A percentile compares a stretch with the other conserved stretches of the same genome.
phyloP scores from a whole-genome alignment of 2,113 vertebrate genomes.

The Thunnus thynnus region DNA sequence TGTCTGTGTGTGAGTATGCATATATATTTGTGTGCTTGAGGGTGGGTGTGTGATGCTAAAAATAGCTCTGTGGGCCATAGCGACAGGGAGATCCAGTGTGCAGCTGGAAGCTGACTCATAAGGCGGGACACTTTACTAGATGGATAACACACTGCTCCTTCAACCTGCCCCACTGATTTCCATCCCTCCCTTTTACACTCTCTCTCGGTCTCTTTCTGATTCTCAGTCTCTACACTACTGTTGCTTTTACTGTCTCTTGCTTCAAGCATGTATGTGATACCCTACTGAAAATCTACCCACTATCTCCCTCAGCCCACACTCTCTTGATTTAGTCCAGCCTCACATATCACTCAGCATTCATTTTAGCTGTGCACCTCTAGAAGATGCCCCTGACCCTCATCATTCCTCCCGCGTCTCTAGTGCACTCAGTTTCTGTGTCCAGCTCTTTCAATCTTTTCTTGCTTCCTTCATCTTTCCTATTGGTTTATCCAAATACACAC shows the following conservation, averaged over 20 bases:
- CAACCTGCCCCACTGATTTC: slow-evolving; percentile 15
- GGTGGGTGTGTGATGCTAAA: slow-evolving; percentile 66
- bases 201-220: neutral
- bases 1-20: slow-evolving; percentile 6
- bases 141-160: slow-evolving; percentile 47
- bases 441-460: neutral
- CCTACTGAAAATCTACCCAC: neutral
- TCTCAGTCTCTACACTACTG: neutral
- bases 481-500: neutral
- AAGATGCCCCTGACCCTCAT: neutral
- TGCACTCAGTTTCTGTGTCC: neutral
- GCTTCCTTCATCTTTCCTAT: neutral
- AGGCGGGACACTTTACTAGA: slow-evolving; percentile 59
- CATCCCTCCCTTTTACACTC: neutral
- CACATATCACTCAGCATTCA: neutral
- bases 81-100: slow-evolving; percentile 67
- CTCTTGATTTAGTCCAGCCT: neutral
- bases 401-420: no score
- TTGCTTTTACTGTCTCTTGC: neutral
- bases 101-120: slow-evolving; percentile 69
- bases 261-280: neutral
- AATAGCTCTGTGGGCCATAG: slow-evolving; percentile 70
- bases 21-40: slow-evolving; percentile 25
- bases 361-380: neutral
- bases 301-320: slow-evolving; percentile 1